These are phyloP conservation scores for Regulus satrapa DNA, from an alignment of 2,113 vertebrate genomes.

Conservation along the genomic window DNA sequence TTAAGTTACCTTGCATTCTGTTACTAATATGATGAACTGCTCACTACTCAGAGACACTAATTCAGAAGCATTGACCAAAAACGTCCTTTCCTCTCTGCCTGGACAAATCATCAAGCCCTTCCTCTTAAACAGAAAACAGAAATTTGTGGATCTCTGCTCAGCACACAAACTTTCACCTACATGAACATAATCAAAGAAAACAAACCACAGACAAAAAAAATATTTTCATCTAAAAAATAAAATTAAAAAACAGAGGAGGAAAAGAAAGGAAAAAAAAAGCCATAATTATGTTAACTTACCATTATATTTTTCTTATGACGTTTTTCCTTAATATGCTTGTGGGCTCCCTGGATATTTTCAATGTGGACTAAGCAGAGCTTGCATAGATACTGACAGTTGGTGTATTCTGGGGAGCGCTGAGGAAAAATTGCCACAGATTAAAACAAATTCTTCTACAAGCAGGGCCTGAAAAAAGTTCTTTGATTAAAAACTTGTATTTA, in stretches of 20 bases:
- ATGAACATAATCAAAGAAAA: background rate
- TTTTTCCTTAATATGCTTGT: slow-evolving; percentile 99
- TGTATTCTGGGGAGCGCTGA: slow-evolving; percentile 93
- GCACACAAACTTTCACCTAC: background rate
- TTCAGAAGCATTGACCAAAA: background rate
- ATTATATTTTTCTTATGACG: slow-evolving; percentile 98
- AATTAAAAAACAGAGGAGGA: background rate
- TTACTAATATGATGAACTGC: background rate
- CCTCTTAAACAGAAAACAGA: background rate
- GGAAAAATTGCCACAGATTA: slow-evolving; percentile 27
- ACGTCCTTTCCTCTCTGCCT: background rate
- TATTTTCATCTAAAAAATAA: background rate
- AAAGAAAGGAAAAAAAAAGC: background rate
- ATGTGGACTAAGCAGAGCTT: slow-evolving; percentile 96
- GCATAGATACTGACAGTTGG: slow-evolving; percentile 97
- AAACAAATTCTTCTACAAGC: background rate
- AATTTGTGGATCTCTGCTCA: background rate
- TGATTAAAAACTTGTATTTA: background rate
- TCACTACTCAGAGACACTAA: background rate
- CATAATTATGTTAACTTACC: slow-evolving; percentile 74
- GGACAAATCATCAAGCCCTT: background rate
- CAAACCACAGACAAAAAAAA: background rate
- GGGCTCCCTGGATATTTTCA: slow-evolving; percentile 96
- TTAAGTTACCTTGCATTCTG: background rate
- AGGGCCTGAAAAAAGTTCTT: background rate